Evolutionary conservation across 2,113 vertebrate genomes (phyloP), one percentile per base, ranked within the genome.

Genomic region (Actenoides lindsayi): DNA sequence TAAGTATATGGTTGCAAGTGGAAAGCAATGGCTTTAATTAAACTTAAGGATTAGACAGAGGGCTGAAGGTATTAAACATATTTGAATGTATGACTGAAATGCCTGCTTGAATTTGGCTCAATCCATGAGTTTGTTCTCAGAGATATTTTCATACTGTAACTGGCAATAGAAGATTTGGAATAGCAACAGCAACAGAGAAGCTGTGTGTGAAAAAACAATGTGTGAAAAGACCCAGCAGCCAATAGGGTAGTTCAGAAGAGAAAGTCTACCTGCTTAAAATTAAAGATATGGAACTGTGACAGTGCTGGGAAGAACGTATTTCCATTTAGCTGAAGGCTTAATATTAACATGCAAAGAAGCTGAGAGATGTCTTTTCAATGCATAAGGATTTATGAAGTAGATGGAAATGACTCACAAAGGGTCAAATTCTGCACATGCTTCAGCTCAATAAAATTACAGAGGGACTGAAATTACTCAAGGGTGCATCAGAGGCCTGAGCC

Each of bases 1-100:
- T 89, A 95, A 96, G 82, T 95, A 68, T 93, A 79, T 70, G 50
- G 42, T 70, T 93, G 53, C 46, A 97, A 96, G 83, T 85, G 37
- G 79, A 95, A 97, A 95, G 62, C n/a, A 73, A 37, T 60, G 23
- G 64, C 74, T 94, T 96, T 96, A 96, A 96, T 97, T 96, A 97
- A 97, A 95, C 33, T 94, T 83, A 81, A 71, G 60, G 83, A 95
- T 94, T 94, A 95, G 54, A 75, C 84, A 92, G 63, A 83, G 39
- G 30, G 88, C 3, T 41, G 95, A 92, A 90, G 11, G 70, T 96
- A 94, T 97, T 94, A 93, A 96, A 93, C 30, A 95, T 92, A 95
- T 94, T 69, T 83, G 78, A 94, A 92, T 50, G 9, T 89, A 76
- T 94, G 94, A 80, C 71, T 87, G 65, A 89, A 83, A 87, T 90